Conservation (phyloP, 2,888 invertebrate genomes). For the Tolmerus cingulatus region DNA sequence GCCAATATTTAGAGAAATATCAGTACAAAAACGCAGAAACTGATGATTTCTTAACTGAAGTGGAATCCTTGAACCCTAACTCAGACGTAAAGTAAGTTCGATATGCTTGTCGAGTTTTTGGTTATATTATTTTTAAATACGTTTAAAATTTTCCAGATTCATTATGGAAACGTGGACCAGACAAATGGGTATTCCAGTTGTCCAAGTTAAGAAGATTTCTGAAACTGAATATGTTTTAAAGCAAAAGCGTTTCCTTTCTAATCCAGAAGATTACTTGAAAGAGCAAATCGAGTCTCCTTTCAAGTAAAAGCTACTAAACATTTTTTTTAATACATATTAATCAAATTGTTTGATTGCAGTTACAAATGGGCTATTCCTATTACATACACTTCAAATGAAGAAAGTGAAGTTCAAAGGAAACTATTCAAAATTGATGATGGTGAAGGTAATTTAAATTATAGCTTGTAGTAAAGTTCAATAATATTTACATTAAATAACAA, state of each 20-base stretch:
- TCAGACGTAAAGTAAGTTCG: constrained; percentile 63
- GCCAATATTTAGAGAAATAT: constrained; percentile 75
- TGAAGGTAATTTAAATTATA: constrained; percentile 53
- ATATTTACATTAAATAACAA: background rate
- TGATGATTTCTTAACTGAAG: constrained; percentile 72
- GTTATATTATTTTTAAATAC: background rate
- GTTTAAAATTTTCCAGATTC: constrained; percentile 58
- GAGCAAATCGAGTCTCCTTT: constrained; percentile 65
- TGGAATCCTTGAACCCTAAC: constrained; percentile 67
- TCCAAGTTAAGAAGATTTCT: constrained; percentile 67
- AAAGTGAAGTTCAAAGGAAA: constrained; percentile 56
- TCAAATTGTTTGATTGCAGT: constrained; percentile 59
- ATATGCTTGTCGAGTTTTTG: background rate
- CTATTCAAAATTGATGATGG: constrained; percentile 61
- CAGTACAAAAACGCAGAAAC: constrained; percentile 82
- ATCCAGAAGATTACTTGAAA: constrained; percentile 68
- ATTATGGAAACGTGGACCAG: constrained; percentile 90
- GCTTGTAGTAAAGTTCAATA: background rate
- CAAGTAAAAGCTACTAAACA: background rate
- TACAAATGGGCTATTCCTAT: constrained; percentile 89
- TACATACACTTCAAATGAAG: constrained; percentile 72
- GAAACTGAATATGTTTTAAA: constrained; percentile 68
- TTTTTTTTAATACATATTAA: background rate
- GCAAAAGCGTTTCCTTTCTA: constrained; percentile 79
- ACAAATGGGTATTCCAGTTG: constrained; percentile 87